phyloP scores from a whole-genome alignment of 2,113 vertebrate species.

The Strigops habroptila region DNA sequence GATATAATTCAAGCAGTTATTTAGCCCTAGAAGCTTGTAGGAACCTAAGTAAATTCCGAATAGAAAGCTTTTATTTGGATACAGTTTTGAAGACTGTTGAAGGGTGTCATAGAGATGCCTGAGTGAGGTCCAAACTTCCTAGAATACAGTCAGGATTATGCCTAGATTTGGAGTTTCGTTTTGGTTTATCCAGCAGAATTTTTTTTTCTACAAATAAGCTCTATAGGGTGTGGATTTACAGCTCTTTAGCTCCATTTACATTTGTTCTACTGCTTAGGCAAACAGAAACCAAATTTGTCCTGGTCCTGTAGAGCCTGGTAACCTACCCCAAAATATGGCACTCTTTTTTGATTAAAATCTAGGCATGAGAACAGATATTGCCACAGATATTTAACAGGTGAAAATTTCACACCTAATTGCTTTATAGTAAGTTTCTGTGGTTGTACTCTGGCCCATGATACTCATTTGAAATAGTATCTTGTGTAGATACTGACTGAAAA shows the following conservation, averaged over 20 bases:
- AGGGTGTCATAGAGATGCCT: not conserved
- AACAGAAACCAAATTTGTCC: not conserved
- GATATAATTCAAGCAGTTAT: not conserved
- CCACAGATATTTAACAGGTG: not conserved
- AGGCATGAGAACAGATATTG: not conserved
- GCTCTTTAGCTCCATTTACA: not conserved
- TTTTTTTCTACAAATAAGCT: not conserved
- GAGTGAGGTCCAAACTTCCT: not conserved
- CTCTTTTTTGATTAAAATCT: not conserved
- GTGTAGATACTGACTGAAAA: not conserved
- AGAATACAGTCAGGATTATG: not conserved
- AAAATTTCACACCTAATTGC: not conserved
- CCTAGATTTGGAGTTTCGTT: not conserved
- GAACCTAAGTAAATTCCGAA: not conserved
- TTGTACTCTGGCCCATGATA: fast-evolving
- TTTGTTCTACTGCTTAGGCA: not conserved
- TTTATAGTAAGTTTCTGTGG: not conserved
- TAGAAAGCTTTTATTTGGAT: not conserved
- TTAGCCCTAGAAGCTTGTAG: not conserved
- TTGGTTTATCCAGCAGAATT: not conserved
- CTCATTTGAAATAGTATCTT: not conserved
- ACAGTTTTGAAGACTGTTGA: not conserved
- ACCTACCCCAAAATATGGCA: not conserved
- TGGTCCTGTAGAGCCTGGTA: not conserved
- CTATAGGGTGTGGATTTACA: not conserved